phyloP scores from a whole-genome alignment of 92 coral and sea anemone species.

The Ricordea florida region DNA sequence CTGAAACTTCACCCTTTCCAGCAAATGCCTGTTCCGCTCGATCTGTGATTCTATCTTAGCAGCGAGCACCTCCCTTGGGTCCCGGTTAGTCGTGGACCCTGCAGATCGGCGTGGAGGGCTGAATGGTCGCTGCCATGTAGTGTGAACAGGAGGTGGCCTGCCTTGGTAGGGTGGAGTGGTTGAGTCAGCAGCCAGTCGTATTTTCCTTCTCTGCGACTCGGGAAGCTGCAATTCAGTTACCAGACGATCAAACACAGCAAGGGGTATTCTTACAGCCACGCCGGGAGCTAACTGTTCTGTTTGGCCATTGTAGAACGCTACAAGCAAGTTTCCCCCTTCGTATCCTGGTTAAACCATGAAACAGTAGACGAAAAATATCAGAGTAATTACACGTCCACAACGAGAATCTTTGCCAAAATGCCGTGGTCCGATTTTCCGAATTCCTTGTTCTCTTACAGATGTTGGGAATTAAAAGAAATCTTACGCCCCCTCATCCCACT shows the following conservation, averaged over 20 bases:
- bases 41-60: slow-evolving; percentile 77
- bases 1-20: slow-evolving; percentile 37
- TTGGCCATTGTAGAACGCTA: slow-evolving; percentile 90
- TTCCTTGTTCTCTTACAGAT: too few relatives aligned
- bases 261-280: slow-evolving; percentile 86
- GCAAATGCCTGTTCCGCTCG: slow-evolving; percentile 66
- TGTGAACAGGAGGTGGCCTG: slow-evolving; percentile 41
- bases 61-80: slow-evolving; percentile 45
- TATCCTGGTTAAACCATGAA: background rate
- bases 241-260: slow-evolving; percentile 71
- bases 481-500: too few relatives aligned
- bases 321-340: slow-evolving; percentile 74
- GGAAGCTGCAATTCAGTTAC: slow-evolving; percentile 92
- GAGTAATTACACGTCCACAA: too few relatives aligned
- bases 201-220: slow-evolving; percentile 85
- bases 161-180: slow-evolving; percentile 58
- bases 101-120: slow-evolving; percentile 54
- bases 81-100: background rate
- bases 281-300: slow-evolving; percentile 81
- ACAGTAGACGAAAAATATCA: background rate
- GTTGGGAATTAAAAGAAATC: too few relatives aligned
- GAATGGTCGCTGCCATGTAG: slow-evolving; percentile 80
- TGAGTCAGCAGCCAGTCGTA: slow-evolving; percentile 62
- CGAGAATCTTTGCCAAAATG: too few relatives aligned
- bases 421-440: too few relatives aligned